Evolutionary conservation across 92 coral and sea anemone genomes (phyloP).

Genomic region (Epizoanthus fatuus): DNA sequence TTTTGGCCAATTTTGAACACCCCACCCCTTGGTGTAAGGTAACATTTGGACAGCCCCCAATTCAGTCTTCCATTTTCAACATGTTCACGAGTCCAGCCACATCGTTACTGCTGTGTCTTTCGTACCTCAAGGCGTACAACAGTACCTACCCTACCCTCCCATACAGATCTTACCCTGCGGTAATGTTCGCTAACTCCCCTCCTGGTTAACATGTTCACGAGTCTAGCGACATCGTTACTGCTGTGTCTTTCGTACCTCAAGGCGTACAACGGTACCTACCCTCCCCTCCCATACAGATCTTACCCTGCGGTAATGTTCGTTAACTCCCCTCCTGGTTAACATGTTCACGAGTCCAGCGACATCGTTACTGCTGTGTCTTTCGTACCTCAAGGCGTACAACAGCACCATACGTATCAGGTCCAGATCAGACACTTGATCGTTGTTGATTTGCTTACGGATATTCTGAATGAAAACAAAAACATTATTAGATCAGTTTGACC

Average conservation of each 20-base stretch:
- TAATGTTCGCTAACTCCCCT: conserved; percentile 88
- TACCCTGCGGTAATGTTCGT: conserved; percentile 91
- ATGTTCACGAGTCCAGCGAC: conserved; percentile 88
- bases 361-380: conserved; percentile 92
- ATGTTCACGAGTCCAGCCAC: too few species aligned
- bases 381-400: conserved; percentile 97
- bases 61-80: too few species aligned
- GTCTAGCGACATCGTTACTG: conserved; percentile 94
- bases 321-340: conserved; percentile 88
- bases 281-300: conserved; percentile 26
- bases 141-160: conserved; percentile 16
- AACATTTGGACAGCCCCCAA: too few species aligned
- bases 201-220: conserved; percentile 86
- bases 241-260: too few species aligned
- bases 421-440: conserved; percentile 92
- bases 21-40: too few species aligned
- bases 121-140: not conserved
- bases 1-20: too few species aligned
- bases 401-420: conserved; percentile 88
- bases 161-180: conserved; percentile 78
- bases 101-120: too few species aligned
- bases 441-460: conserved; percentile 91
- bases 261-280: not conserved
- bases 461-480: conserved; percentile 51
- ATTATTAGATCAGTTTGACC: too few species aligned